These are phyloP conservation scores for Rhinoderma darwinii DNA, from an alignment of 2,113 vertebrate species.

Conservation along the genomic window DNA sequence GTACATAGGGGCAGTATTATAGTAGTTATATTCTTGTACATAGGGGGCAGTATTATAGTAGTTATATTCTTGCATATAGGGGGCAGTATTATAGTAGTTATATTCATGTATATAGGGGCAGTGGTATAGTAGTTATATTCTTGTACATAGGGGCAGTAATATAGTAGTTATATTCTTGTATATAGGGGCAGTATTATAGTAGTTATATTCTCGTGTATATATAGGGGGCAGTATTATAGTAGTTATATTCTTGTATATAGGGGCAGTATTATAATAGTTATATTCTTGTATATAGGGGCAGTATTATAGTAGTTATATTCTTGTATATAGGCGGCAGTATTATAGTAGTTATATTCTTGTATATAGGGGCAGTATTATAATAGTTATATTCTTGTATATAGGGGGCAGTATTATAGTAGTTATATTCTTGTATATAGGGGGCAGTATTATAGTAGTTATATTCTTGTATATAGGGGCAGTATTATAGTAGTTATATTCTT, in stretches of 20 bases:
- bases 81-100: background rate
- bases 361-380: no score
- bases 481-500: no score
- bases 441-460: no score
- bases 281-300: background rate
- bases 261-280: background rate
- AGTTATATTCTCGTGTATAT: background rate
- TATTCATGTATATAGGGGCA: background rate
- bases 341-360: background rate
- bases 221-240: constrained; percentile 4
- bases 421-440: no score
- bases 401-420: no score
- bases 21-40: no score
- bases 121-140: background rate
- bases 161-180: background rate
- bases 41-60: no score
- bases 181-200: background rate
- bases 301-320: no score
- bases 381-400: no score
- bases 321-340: background rate
- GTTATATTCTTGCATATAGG: no score
- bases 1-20: no score
- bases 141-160: background rate
- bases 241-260: background rate
- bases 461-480: no score